A percentile compares a stretch with the other conserved stretches of the same genome.
phyloP scores from a whole-genome alignment of 2,113 vertebrate species.

The Thalassoma bifasciatum region DNA sequence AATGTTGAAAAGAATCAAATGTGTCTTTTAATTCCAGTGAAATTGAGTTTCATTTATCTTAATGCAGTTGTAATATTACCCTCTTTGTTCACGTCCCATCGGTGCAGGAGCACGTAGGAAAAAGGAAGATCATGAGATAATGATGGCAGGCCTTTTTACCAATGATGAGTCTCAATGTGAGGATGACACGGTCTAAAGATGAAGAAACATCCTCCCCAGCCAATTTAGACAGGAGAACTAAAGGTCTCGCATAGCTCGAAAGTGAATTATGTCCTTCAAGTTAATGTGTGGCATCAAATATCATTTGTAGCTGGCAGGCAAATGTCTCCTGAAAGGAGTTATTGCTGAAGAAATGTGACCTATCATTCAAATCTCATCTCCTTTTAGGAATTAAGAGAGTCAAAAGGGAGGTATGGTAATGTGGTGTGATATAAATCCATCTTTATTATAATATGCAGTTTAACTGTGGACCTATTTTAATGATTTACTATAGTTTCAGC shows the following conservation, averaged over 20 bases:
- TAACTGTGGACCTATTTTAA: background rate
- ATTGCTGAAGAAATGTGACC: conserved; percentile 59
- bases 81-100: conserved; percentile 70
- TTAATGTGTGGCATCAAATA: conserved; percentile 67
- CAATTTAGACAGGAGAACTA: conserved; percentile 73
- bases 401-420: background rate
- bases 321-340: conserved; percentile 48
- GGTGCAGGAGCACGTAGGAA: conserved; percentile 55
- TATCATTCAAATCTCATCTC: conserved; percentile 38
- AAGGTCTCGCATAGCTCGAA: conserved; percentile 56
- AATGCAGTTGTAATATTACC: conserved; percentile 58
- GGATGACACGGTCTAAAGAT: conserved; percentile 79
- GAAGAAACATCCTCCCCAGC: conserved; percentile 76
- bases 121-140: conserved; percentile 74
- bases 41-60: conserved; percentile 74
- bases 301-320: conserved; percentile 73
- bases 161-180: conserved; percentile 78
- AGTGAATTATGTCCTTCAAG: conserved; percentile 65
- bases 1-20: conserved; percentile 54
- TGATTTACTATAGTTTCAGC: background rate
- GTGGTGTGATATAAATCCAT: conserved; percentile 19
- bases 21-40: conserved; percentile 63
- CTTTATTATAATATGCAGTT: conserved; percentile 22
- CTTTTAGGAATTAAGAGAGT: conserved; percentile 27
- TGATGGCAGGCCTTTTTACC: conserved; percentile 70